These are phyloP conservation scores for Macropodus opercularis DNA, from an alignment of 2,797 vertebrate species.

Conservation along the genomic window DNA sequence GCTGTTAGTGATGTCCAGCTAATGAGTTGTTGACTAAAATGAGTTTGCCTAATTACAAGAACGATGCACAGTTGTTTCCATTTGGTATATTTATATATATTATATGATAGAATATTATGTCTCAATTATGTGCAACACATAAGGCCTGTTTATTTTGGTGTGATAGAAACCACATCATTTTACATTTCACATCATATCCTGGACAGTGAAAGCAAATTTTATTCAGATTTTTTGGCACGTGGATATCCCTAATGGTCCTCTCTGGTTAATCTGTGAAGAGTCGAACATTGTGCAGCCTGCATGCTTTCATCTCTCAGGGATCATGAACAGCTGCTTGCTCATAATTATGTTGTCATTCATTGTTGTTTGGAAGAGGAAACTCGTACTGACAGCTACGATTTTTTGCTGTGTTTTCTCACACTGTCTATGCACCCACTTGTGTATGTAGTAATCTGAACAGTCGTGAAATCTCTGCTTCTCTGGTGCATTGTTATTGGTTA, in stretches of 20 bases:
- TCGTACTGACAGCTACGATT: conserved; percentile 89
- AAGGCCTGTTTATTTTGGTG: conserved; percentile 66
- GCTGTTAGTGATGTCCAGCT: conserved; percentile 34
- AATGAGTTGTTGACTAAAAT: conserved; percentile 48
- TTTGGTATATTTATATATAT: conserved; percentile 52
- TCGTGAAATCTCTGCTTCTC: conserved; percentile 38
- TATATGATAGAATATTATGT: conserved; percentile 34
- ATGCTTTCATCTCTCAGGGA: conserved; percentile 87
- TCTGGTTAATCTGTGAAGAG: conserved; percentile 80
- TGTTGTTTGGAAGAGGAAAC: conserved; percentile 91
- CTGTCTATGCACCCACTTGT: conserved; percentile 55
- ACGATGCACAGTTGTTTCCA: conserved; percentile 33
- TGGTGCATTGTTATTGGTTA: conserved; percentile 31
- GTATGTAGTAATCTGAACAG: conserved; percentile 55
- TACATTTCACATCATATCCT: conserved; percentile 65
- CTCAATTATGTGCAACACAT: conserved; percentile 65
- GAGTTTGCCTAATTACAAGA: conserved; percentile 9
- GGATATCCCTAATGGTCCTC: conserved; percentile 83
- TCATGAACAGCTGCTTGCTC: conserved; percentile 97
- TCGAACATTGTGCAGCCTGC: conserved; percentile 81
- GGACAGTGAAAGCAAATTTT: conserved; percentile 64
- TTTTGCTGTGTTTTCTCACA: conserved; percentile 53
- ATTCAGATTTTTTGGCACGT: conserved; percentile 78
- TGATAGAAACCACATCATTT: conserved; percentile 63
- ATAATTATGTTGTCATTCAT: conserved; percentile 99